Base-by-base conservation (phyloP, 2,888 invertebrate genomes). In the Venusia cambrica region DNA sequence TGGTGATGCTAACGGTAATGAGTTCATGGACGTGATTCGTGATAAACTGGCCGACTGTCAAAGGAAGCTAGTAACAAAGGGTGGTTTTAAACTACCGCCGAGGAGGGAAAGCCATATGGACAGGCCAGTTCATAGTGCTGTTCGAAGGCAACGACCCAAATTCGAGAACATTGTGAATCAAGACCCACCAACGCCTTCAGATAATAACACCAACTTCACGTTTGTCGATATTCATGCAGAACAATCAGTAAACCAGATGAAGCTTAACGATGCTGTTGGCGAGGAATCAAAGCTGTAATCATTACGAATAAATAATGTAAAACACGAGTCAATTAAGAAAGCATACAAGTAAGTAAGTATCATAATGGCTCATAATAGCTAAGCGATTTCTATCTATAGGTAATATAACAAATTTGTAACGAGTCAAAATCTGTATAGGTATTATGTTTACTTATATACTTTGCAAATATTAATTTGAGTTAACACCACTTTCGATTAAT, bases 21-120 rank as follows among this genome's bases (percentile, higher is more conserved):
- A 87, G 24, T 90, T 89, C 56, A 62, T 88, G 20, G 78, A 88
- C 4, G 80, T 87, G 5, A 89, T 94, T 15, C 79, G 73, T 4
- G 79, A 87, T 32, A 83, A 89, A 41, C 74, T 90, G 39, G 78
- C 73, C 9, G 77, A 83, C 41, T 83, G 85, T 37, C 81, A 87
- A 41, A 67, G 79, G 36, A 81, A 84, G 53, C 51, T 83, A 16
- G 78, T 73, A 0, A 73, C 73, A 32, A 75, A 81, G 41, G 73
- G 66, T 17, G 80, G 84, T 13, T 80, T 72, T 25, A 80, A 79
- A 40, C 57, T 85, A 36, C 77, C 84, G 6, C 70, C 68, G 4
- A 63, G 81, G 32, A 73, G 65, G 18, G 81, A 81, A 26, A 76
- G 65, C 36, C 54, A 63, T 22, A 17, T 54, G 11, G 73, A 76